Evolutionary conservation across 1,140 invertebrate species (phyloP).

Genomic region (Drosophila leontia): DNA sequence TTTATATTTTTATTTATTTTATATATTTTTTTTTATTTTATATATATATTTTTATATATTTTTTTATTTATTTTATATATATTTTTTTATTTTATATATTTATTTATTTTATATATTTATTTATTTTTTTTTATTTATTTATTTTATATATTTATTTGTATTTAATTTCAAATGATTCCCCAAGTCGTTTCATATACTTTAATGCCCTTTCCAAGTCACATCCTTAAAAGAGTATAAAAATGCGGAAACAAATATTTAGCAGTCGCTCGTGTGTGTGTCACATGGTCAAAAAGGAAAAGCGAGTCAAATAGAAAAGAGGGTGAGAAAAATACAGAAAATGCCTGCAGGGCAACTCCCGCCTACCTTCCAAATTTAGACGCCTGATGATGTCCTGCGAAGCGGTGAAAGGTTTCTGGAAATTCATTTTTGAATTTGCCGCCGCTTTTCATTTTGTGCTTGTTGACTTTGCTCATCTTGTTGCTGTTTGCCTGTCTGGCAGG

Average conservation of each 20-base stretch:
- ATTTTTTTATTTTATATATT: no score
- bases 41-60: no score
- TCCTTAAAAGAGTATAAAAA: constrained; percentile 13
- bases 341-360: constrained; percentile 6
- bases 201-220: neutral
- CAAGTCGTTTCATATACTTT: neutral
- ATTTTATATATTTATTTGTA: no score
- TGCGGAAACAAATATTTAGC: constrained; percentile 42
- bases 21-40: no score
- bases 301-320: neutral
- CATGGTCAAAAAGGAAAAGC: constrained; percentile 2
- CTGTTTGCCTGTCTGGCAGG: constrained; percentile 11
- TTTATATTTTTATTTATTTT: no score
- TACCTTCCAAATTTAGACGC: constrained; percentile 18
- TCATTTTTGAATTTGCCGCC: constrained; percentile 36
- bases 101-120: no score
- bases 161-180: neutral
- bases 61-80: no score
- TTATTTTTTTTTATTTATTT: no score
- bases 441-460: constrained; percentile 10
- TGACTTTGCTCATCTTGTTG: constrained; percentile 36
- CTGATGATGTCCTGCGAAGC: constrained; percentile 27
- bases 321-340: constrained; percentile 3
- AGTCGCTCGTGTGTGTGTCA: constrained; percentile 1
- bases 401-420: constrained; percentile 38